Evolutionary conservation across 2,888 invertebrate species (phyloP).

Genomic region (Eristalis intricaria): DNA sequence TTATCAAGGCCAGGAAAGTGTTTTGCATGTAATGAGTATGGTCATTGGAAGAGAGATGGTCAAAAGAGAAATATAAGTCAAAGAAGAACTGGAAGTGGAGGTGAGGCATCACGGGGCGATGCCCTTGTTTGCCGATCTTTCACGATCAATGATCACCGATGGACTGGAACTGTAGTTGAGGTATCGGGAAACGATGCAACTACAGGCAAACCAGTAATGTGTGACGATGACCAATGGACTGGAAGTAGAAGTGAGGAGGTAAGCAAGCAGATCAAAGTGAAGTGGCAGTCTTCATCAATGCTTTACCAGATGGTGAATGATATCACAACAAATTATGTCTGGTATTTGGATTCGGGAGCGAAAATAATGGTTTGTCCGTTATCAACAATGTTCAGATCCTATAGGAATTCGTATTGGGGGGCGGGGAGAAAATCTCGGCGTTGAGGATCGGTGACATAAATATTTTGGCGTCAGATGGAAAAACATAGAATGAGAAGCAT

Average conservation of each 20-base stretch:
- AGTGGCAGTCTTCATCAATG: neutral
- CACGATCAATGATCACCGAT: neutral
- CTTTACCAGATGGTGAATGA: neutral
- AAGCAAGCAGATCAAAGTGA: no score
- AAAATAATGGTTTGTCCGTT: constrained; percentile 30
- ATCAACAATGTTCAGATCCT: constrained; percentile 4
- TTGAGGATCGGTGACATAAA: constrained; percentile 62
- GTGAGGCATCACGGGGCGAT: neutral
- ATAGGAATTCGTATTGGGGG: constrained; percentile 40
- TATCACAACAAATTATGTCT: neutral
- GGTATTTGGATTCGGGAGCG: constrained; percentile 42
- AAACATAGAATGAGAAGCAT: constrained; percentile 59
- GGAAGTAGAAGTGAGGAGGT: no score
- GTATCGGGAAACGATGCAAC: neutral
- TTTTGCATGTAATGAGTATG: no score
- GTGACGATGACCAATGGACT: no score
- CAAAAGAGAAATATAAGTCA: neutral
- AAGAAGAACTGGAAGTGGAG: neutral
- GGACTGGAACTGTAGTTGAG: neutral
- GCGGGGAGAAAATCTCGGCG: constrained; percentile 54
- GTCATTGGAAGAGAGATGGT: constrained; percentile 24
- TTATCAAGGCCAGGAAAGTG: no score
- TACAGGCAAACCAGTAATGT: no score
- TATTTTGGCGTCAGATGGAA: constrained; percentile 62
- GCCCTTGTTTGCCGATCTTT: neutral